Base-by-base conservation (phyloP, 2,113 vertebrate genomes). In the Corapipo altera region DNA sequence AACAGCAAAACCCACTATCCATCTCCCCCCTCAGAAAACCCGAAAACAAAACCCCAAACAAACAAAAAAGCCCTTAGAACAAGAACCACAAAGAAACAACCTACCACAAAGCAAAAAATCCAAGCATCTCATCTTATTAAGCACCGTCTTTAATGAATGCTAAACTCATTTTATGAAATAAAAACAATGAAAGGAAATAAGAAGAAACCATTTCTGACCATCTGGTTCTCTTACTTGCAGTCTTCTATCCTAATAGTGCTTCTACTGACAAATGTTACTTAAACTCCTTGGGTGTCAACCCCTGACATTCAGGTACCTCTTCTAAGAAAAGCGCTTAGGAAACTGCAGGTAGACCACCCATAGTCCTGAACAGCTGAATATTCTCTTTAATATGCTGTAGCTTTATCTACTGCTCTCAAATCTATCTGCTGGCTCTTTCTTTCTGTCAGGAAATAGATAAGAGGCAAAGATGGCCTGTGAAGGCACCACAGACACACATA, bases 1-100 rank as follows among this genome's bases (percentile, higher is more conserved):
- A 35, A 24, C 28, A 71, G 7, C 33, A 64, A 64, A 55, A 70
- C 15, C 0, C 0, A 15, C 28, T 72, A 13, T 26, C 5, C 0
- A 11, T 16, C 20, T 12, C 4, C 6, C 11, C 23, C 16, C 2
- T 5, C 14, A 62, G 16, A 83, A 27, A 65, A 33, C 0, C 26
- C 12, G 2, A 32, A 54, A 61, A 8, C 16, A 39, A 39, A 62
- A 20, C 6, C 12, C 18, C 59, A 39, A 41, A 67, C 8, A 5
- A 13, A 78, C 30, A 32, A 54, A 41, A 62, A 6, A 1, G 10
- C 16, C 6, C 10, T 5, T 37, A 41, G 5, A 30, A 35, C 6
- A 8, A 22, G 8, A 13, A 65, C 9, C 16, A 32, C 35, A 59
- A 24, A 28, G 28, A 58, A 62, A 12, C 35, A 41, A 1, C 61